These are phyloP conservation scores for Betta splendens DNA, from an alignment of 2,797 vertebrate genomes.

Conservation along the genomic window DNA sequence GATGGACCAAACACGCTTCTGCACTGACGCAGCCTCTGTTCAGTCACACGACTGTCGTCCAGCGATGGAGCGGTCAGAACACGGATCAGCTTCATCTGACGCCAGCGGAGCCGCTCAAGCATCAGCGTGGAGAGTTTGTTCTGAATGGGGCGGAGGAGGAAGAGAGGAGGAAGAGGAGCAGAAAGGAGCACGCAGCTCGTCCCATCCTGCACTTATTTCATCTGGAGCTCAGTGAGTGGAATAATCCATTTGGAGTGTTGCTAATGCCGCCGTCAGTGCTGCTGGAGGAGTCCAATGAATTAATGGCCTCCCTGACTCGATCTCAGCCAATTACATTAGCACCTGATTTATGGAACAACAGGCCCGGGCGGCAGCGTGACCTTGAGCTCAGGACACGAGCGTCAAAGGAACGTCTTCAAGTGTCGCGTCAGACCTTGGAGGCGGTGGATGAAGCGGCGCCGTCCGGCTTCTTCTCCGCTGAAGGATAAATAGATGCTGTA, in stretches of 20 bases:
- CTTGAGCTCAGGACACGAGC: slow-evolving; percentile 59
- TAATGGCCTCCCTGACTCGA: slow-evolving; percentile 75
- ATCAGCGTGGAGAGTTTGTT: too few relatives aligned
- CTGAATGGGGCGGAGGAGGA: too few relatives aligned
- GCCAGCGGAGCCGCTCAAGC: too few relatives aligned
- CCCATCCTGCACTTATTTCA: slow-evolving; percentile 36
- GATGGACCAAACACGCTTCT: too few relatives aligned
- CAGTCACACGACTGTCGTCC: too few relatives aligned
- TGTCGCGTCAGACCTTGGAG: too few relatives aligned
- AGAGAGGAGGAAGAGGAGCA: not conserved
- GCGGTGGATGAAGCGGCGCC: too few relatives aligned
- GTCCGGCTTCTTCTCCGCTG: too few relatives aligned
- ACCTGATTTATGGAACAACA: slow-evolving; percentile 80
- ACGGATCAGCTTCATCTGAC: too few relatives aligned
- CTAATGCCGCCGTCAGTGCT: slow-evolving; percentile 77
- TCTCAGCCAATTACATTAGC: slow-evolving; percentile 79
- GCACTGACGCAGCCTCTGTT: too few relatives aligned
- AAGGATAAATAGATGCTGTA: slow-evolving; percentile 4
- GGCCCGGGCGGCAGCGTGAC: slow-evolving; percentile 50
- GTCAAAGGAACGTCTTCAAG: too few relatives aligned
- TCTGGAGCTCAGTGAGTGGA: slow-evolving; percentile 67
- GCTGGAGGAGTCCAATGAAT: slow-evolving; percentile 70
- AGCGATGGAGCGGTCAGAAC: too few relatives aligned
- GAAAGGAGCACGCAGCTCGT: slow-evolving; percentile 13
- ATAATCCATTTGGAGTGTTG: slow-evolving; percentile 78